Evolutionary conservation across 2,113 vertebrate species (phyloP), one percentile per base, ranked within the genome.

Genomic region (Balaeniceps rex): DNA sequence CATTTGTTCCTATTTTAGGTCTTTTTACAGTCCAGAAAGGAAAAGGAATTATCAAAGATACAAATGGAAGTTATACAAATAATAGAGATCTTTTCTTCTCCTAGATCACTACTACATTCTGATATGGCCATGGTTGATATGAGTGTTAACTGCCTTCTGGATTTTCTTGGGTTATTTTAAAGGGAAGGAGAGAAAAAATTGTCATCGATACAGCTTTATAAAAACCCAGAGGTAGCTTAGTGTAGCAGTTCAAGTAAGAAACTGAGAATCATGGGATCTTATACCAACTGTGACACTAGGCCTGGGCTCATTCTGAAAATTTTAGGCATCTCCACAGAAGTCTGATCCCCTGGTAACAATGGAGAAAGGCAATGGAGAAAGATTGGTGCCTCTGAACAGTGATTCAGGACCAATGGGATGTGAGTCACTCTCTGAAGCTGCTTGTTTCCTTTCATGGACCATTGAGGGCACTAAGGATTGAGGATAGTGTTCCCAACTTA

Each of bases 351-450:
- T 1, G 2, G 28, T 8, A 49, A 9, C 25, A 8, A 5, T 8
- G 52, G 7, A 49, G 60, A 66, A 63, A 54, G 55, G 38, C 15
- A 14, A 1, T 15, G 29, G 70, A 36, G 33, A 51, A 66, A 36
- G 34, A 10, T 0, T 6, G 19, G 33, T 74, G 8, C 15, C 40
- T 65, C 40, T 25, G 29, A 36, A 16, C 44, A 17, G 51, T 6
- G 16, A 8, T 49, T 63, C 24, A 16, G 42, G 28, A 14, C 19
- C 3, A 3, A 11, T 44, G 3, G 0, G 4, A 0, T n/a, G 18
- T 8, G 8, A 25, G 10, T 55, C 9, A 4, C 33, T 19, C 51
- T 33, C 42, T 58, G 70, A 40, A 33, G 38, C 42, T 83, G 52
- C 52, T 52, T 60, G 42, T 69, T 90, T 36, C 19, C 21, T 23